Conservation (phyloP, 2,113 vertebrate genomes). For the Poeciliopsis occidentalis region DNA sequence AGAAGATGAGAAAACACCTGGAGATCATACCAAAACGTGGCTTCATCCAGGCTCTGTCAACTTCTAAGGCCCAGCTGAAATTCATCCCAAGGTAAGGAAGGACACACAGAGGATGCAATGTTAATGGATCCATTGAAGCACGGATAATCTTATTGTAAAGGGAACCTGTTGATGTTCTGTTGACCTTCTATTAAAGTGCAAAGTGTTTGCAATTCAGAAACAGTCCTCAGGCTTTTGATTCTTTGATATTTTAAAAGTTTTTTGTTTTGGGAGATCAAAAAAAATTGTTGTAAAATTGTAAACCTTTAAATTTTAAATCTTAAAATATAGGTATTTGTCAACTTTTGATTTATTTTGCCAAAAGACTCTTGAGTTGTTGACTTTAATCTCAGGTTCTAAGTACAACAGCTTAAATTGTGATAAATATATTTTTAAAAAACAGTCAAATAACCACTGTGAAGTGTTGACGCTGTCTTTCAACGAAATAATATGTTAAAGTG, state of each 20-base stretch:
- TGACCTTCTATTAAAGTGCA: slow-evolving; percentile 37
- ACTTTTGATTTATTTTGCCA: neutral
- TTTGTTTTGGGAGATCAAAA: neutral
- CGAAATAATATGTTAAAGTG: too few species aligned
- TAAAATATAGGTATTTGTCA: neutral
- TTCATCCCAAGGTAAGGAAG: slow-evolving; percentile 89
- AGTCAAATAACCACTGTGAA: neutral
- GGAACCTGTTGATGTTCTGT: slow-evolving; percentile 58
- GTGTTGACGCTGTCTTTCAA: too few species aligned
- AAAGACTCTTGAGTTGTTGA: neutral
- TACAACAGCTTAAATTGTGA: neutral
- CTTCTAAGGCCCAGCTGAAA: slow-evolving; percentile 85
- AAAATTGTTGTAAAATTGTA: neutral
- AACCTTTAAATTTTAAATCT: neutral
- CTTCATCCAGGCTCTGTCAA: slow-evolving; percentile 85
- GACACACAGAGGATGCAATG: slow-evolving; percentile 43
- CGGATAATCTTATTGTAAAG: slow-evolving; percentile 50
- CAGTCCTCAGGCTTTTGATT: neutral
- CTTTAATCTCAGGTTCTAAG: neutral
- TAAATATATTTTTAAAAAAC: neutral
- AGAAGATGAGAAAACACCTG: slow-evolving; percentile 86
- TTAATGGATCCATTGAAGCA: slow-evolving; percentile 56
- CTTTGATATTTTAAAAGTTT: neutral
- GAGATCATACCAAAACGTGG: slow-evolving; percentile 87
- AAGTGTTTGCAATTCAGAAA: slow-evolving; percentile 27